phyloP scores from a whole-genome alignment of 1,140 invertebrate species.

The Drosophila rufa region DNA sequence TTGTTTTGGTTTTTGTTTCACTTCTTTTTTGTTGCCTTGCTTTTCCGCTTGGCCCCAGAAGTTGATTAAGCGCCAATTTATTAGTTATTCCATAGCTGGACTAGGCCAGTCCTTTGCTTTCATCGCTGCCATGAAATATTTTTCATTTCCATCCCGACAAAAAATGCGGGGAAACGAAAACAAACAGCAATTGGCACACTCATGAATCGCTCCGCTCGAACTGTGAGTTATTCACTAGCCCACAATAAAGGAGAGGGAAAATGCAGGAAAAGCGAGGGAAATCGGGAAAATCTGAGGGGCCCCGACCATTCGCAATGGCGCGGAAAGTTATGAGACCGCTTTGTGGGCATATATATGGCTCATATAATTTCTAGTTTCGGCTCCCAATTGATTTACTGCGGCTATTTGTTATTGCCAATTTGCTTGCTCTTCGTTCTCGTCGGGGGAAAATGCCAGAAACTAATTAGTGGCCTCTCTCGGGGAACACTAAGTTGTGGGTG shows the following conservation, averaged over 20 bases:
- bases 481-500: background rate
- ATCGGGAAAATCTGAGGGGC: constrained; percentile 17
- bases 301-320: constrained; percentile 46
- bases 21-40: background rate
- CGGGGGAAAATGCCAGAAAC: constrained; percentile 12
- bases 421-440: background rate
- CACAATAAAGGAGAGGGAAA: background rate
- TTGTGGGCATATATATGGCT: constrained; percentile 63
- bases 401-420: constrained; percentile 40
- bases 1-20: constrained; percentile 16
- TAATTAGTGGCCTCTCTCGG: constrained; percentile 25
- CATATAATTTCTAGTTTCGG: constrained; percentile 67
- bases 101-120: constrained; percentile 66
- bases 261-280: background rate
- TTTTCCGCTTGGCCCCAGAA: constrained; percentile 42
- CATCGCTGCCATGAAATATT: constrained; percentile 75
- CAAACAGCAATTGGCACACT: constrained; percentile 62
- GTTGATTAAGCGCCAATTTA: constrained; percentile 81
- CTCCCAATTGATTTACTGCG: constrained; percentile 66
- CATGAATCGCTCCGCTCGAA: constrained; percentile 56
- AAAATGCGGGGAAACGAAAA: constrained; percentile 17
- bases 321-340: constrained; percentile 70
- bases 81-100: constrained; percentile 69
- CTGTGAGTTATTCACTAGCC: constrained; percentile 44
- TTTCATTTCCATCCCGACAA: constrained; percentile 54